phyloP scores from a whole-genome alignment of 2,113 vertebrate genomes.

The Orcinus orca region DNA sequence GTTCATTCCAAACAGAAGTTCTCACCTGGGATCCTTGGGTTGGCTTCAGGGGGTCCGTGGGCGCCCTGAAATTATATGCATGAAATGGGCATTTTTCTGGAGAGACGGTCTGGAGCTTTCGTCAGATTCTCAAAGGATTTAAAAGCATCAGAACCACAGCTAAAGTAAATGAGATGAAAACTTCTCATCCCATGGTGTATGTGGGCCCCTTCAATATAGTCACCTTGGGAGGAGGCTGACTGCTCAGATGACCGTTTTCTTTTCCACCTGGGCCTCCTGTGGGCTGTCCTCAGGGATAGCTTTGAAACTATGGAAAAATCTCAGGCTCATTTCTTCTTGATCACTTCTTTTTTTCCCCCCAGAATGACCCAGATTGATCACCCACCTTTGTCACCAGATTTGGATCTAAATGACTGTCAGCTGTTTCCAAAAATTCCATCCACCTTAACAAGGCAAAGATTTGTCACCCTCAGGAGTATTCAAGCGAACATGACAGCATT shows the following conservation, averaged over 20 bases:
- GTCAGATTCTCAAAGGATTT: not conserved
- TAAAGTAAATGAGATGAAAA: not conserved
- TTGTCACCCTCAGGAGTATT: slow-evolving; percentile 30
- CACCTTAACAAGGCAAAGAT: slow-evolving; percentile 28
- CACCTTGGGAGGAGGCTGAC: rapidly evolving
- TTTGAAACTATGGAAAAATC: not conserved
- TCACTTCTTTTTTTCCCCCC: not conserved
- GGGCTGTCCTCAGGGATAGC: not conserved
- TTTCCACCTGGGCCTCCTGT: not conserved
- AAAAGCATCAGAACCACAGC: not conserved
- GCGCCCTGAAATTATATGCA: not conserved
- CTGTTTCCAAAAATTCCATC: slow-evolving; percentile 48
- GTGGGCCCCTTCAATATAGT: not conserved
- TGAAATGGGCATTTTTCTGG: not conserved
- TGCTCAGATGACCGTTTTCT: not conserved
- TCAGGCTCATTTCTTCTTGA: not conserved
- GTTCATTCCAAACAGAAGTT: not conserved
- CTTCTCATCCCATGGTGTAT: rapidly evolving
- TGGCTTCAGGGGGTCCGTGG: rapidly evolving
- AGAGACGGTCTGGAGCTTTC: not conserved
- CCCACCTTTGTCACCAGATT: slow-evolving; percentile 46
- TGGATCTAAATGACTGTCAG: slow-evolving; percentile 19
- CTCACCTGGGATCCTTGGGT: not conserved
- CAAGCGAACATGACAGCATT: not conserved
- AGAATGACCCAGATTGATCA: not conserved